A percentile compares a stretch with the other conserved stretches of the same genome.
Evolutionary conservation across 2,113 vertebrate species (phyloP).

Genomic region (Pseudolaguvia tuberculata): DNA sequence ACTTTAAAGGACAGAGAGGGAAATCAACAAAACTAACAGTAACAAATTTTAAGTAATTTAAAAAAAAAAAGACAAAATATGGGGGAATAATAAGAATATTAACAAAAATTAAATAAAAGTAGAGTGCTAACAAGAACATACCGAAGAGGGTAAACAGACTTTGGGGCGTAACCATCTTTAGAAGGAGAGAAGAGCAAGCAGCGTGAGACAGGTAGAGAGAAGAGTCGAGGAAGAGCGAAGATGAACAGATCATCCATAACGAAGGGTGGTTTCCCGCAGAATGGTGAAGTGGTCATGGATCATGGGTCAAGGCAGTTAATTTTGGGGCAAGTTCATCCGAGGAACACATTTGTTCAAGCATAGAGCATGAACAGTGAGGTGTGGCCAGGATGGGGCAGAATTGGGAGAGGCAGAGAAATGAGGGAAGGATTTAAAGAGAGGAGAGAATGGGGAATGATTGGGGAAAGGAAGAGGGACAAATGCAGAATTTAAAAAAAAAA

Average conservation of each 20-base stretch:
- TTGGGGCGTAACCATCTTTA: constrained; percentile 91
- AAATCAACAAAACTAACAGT: constrained; percentile 47
- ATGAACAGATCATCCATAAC: constrained; percentile 99
- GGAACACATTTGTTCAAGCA: constrained; percentile 74
- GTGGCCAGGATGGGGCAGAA: constrained; percentile 55
- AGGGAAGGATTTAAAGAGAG: constrained; percentile 70
- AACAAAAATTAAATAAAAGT: constrained; percentile 72
- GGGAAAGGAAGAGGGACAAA: constrained; percentile 73
- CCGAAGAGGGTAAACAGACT: constrained; percentile 86
- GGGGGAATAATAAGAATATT: constrained; percentile 67
- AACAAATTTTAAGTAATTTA: constrained; percentile 32
- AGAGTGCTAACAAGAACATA: constrained; percentile 89
- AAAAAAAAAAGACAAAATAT: constrained; percentile 73
- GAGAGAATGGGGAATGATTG: constrained; percentile 70
- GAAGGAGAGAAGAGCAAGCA: constrained; percentile 81
- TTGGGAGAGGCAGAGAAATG: constrained; percentile 68
- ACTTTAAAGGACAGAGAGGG: constrained; percentile 64
- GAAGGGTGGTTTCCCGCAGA: constrained; percentile 98
- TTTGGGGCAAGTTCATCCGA: constrained; percentile 83
- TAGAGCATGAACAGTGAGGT: constrained; percentile 77
- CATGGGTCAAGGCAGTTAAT: constrained; percentile 96
- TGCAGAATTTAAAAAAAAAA: constrained; percentile 86
- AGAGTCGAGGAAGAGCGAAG: constrained; percentile 99
- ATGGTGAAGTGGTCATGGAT: constrained; percentile 99
- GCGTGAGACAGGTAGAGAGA: constrained; percentile 99